These are phyloP conservation scores for Myopa testacea DNA, from an alignment of 2,888 invertebrate genomes.

Conservation along the genomic window DNA sequence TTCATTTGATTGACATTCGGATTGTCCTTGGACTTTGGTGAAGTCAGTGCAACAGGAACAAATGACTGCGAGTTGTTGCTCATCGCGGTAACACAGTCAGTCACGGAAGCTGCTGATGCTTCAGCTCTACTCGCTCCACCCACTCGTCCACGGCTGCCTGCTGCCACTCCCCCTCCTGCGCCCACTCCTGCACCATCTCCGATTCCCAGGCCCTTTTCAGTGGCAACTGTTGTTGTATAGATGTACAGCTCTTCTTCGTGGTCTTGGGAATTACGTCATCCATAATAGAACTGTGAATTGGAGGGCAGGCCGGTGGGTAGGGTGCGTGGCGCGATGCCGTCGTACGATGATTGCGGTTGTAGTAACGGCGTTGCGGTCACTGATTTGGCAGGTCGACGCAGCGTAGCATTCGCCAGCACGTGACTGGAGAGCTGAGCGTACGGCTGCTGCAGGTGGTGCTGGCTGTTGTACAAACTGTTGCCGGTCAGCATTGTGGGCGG, in stretches of 20 bases:
- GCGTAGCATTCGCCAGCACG: conserved; percentile 50
- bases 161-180: conserved; percentile 13
- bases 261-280: conserved; percentile 61
- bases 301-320: conserved; percentile 66
- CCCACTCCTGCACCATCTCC: conserved; percentile 33
- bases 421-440: conserved; percentile 47
- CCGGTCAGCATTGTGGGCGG: conserved; percentile 54
- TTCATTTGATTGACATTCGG: conserved; percentile 39
- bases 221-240: conserved; percentile 5
- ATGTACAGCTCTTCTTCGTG: conserved; percentile 38
- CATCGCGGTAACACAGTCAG: neutral
- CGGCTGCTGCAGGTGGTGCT: conserved; percentile 34
- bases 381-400: conserved; percentile 55
- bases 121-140: conserved; percentile 28
- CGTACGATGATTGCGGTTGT: conserved; percentile 62
- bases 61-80: conserved; percentile 36
- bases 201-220: conserved; percentile 33
- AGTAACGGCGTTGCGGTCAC: conserved; percentile 50
- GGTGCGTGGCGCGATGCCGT: conserved; percentile 66
- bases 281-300: conserved; percentile 66
- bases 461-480: conserved; percentile 40
- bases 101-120: conserved; percentile 2
- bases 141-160: conserved; percentile 7
- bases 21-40: conserved; percentile 53
- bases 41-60: conserved; percentile 49